Percentiles rank a stretch among this genome's conserved stretches.
Conservation (phyloP, 2,888 invertebrate species). For the Serrognathus titanus region DNA sequence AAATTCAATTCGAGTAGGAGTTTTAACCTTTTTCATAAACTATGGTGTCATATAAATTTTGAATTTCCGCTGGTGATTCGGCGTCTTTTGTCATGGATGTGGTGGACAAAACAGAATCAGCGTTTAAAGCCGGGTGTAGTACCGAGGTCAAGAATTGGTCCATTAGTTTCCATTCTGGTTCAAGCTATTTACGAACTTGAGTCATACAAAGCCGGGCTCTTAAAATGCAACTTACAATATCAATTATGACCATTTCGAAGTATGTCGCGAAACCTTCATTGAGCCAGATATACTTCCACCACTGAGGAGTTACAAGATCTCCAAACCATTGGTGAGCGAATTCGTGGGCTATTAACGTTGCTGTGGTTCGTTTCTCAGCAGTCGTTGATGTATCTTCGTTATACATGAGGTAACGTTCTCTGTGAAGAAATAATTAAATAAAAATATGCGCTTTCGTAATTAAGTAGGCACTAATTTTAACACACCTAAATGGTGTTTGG, state of each 20-base stretch:
- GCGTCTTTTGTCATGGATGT: constrained; percentile 57
- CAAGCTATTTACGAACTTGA: constrained; percentile 23
- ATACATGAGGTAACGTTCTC: constrained; percentile 15
- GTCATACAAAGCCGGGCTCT: background rate
- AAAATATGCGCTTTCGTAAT: background rate
- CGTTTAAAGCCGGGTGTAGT: constrained; percentile 40
- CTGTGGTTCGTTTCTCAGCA: constrained; percentile 31
- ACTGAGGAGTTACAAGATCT: constrained; percentile 43
- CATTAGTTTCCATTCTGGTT: constrained; percentile 46
- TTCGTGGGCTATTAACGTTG: constrained; percentile 51
- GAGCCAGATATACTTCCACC: constrained; percentile 49
- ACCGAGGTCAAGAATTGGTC: constrained; percentile 48
- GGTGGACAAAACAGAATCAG: constrained; percentile 49
- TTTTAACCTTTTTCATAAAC: constrained; percentile 60
- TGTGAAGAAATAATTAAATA: background rate
- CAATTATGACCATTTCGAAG: constrained; percentile 49
- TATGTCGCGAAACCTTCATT: constrained; percentile 56
- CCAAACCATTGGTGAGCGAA: constrained; percentile 57
- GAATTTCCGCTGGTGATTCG: constrained; percentile 51
- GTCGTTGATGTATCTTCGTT: constrained; percentile 3
- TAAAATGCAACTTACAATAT: constrained; percentile 17
- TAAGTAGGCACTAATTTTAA: background rate
- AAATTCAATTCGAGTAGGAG: too few species aligned
- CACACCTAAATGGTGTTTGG: too few species aligned
- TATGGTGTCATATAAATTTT: constrained; percentile 56